These are phyloP conservation scores for Oryzias celebensis DNA, from an alignment of 2,113 vertebrate genomes.

Conservation along the genomic window DNA sequence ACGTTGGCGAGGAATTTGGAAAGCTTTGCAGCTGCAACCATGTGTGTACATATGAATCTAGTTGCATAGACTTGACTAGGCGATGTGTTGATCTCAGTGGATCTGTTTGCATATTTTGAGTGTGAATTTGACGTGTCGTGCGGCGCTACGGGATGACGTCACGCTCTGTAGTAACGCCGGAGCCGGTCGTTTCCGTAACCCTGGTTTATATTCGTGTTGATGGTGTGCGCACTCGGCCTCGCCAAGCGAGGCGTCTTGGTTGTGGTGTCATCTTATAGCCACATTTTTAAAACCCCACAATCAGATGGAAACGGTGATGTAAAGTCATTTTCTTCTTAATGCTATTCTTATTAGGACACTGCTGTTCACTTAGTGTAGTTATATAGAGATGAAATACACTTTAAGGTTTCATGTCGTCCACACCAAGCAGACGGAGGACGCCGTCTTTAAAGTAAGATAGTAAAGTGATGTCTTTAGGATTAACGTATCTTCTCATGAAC, in stretches of 20 bases:
- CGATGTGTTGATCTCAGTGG: constrained; percentile 79
- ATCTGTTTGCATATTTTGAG: constrained; percentile 77
- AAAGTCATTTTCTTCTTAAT: constrained; percentile 12
- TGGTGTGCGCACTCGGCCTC: constrained; percentile 73
- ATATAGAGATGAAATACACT: constrained; percentile 31
- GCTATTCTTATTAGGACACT: constrained; percentile 41
- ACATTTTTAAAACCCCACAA: constrained; percentile 42
- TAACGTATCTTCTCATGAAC: constrained; percentile 5
- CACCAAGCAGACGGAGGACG: constrained; percentile 29
- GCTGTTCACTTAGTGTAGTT: constrained; percentile 56
- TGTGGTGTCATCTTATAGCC: constrained; percentile 66
- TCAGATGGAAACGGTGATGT: constrained; percentile 41
- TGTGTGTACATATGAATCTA: constrained; percentile 80
- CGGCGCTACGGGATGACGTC: constrained; percentile 56
- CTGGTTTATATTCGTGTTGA: constrained; percentile 71
- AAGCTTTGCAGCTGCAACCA: constrained; percentile 69
- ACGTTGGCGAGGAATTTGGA: constrained; percentile 65
- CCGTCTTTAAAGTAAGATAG: constrained; percentile 15
- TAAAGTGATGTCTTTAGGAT: no score
- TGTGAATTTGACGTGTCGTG: constrained; percentile 73
- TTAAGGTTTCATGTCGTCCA: constrained; percentile 28
- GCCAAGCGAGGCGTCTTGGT: constrained; percentile 69
- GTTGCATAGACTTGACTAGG: constrained; percentile 80
- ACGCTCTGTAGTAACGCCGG: constrained; percentile 43
- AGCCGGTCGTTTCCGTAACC: constrained; percentile 62